These are phyloP conservation scores for Drosophila nr. perissopoda DNA, from an alignment of 2,888 invertebrate genomes.

Conservation along the genomic window DNA sequence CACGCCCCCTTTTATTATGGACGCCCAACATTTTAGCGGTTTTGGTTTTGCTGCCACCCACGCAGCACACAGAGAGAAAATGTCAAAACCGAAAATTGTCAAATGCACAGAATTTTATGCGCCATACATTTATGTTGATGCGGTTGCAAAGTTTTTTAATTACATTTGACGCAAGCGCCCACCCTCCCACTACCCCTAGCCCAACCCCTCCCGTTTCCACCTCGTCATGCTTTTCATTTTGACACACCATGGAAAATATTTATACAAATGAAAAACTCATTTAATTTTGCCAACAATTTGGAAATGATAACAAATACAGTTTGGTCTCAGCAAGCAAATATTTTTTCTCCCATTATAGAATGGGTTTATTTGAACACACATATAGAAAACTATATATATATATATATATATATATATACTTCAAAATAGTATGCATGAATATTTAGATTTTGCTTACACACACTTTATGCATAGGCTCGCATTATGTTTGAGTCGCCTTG, in stretches of 20 bases:
- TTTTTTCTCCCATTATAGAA: conserved; percentile 8
- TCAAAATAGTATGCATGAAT: neutral
- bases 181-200: neutral
- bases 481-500: conserved; percentile 39
- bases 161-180: conserved; percentile 62
- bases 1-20: conserved; percentile 14
- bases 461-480: conserved; percentile 43
- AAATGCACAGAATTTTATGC: conserved; percentile 73
- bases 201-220: neutral
- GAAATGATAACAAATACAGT: conserved; percentile 58
- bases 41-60: conserved; percentile 13
- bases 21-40: conserved; percentile 57
- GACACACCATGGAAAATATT: conserved; percentile 22
- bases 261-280: conserved; percentile 65
- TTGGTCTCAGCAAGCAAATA: conserved; percentile 41
- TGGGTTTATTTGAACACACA: neutral
- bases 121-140: conserved; percentile 79
- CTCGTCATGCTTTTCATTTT: conserved; percentile 4
- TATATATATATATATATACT: neutral
- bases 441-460: conserved; percentile 31
- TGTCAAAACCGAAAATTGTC: conserved; percentile 73
- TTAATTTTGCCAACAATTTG: conserved; percentile 62
- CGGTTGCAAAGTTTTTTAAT: conserved; percentile 79
- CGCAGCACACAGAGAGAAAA: conserved; percentile 30
- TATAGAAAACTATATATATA: neutral